Conservation (phyloP, 2,113 vertebrate species). For the Micronycteris hirsuta region DNA sequence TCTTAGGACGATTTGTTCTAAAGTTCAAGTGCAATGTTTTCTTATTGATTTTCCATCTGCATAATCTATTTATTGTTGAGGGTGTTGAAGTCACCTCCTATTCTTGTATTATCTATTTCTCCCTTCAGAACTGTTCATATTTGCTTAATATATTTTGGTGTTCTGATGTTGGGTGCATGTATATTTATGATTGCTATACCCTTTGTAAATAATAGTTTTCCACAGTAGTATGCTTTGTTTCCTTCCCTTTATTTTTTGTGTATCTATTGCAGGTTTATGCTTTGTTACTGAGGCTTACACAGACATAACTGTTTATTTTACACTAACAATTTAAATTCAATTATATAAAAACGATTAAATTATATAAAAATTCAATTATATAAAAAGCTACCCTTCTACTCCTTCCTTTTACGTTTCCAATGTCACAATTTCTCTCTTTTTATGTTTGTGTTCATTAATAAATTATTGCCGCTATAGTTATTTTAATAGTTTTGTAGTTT, state of each 20-base stretch:
- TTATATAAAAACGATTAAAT: neutral
- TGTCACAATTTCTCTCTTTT: neutral
- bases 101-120: neutral
- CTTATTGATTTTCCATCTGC: neutral
- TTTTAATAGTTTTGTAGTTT: neutral
- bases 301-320: neutral
- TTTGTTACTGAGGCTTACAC: neutral
- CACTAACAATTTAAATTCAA: neutral
- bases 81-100: neutral
- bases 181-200: neutral
- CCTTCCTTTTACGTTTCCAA: neutral
- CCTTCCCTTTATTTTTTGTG: neutral
- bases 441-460: neutral
- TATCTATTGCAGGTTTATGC: neutral
- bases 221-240: neutral
- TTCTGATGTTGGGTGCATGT: neutral
- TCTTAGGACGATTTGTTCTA: neutral
- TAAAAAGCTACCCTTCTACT: neutral
- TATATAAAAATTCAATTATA: neutral
- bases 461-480: neutral
- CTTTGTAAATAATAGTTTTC: neutral
- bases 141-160: neutral
- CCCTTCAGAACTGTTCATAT: neutral
- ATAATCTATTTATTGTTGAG: neutral
- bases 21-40: neutral